Evolutionary conservation across 2,113 vertebrate species (phyloP).

Genomic region (Tragelaphus buxtoni): DNA sequence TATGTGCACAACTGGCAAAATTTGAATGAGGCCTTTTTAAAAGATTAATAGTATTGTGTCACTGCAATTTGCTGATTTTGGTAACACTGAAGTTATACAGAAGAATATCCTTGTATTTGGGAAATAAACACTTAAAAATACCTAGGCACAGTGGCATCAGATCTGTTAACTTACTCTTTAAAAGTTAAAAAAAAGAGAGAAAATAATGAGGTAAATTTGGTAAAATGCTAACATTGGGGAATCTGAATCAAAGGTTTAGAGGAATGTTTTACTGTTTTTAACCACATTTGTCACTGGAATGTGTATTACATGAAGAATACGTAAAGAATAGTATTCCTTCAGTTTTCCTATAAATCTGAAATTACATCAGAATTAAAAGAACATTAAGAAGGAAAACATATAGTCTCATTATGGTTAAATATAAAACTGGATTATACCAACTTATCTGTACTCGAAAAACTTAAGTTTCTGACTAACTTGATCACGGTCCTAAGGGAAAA

Average conservation of each 20-base stretch:
- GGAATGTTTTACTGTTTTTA: neutral
- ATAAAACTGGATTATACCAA: neutral
- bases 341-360: neutral
- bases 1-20: neutral
- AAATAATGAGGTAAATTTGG: neutral
- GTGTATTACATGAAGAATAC: neutral
- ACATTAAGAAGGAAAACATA: neutral
- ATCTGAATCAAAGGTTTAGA: neutral
- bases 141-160: neutral
- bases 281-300: neutral
- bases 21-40: neutral
- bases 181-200: neutral
- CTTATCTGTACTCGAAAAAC: neutral
- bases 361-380: conserved; percentile 25
- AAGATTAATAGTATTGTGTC: neutral
- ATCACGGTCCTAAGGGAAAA: neutral
- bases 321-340: neutral
- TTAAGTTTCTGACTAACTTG: neutral
- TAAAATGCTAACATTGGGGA: neutral
- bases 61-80: neutral
- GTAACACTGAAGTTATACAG: neutral
- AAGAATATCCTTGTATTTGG: neutral
- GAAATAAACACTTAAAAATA: neutral
- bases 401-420: neutral
- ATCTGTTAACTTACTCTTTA: neutral